Conservation (phyloP, 2,113 vertebrate species). For the Petaurus breviceps region DNA sequence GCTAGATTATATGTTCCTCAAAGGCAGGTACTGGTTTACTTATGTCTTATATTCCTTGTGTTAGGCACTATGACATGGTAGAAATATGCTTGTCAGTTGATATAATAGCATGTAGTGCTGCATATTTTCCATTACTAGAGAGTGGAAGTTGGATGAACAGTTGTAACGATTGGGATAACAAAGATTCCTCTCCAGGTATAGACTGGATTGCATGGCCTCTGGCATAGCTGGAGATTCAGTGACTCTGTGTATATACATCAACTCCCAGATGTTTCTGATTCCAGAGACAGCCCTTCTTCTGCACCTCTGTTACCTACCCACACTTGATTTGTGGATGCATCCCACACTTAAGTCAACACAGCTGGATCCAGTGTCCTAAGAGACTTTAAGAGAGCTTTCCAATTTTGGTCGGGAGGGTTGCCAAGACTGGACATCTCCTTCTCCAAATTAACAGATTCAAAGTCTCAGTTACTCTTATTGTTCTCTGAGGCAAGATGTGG, state of each 20-base stretch:
- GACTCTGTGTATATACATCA: neutral
- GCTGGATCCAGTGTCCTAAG: neutral
- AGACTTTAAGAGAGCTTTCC: neutral
- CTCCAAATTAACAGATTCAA: neutral
- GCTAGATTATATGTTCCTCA: neutral
- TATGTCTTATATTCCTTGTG: neutral
- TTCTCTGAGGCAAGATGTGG: neutral
- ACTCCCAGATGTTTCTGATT: neutral
- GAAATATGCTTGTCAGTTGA: neutral
- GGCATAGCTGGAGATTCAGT: neutral
- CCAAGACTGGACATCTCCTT: neutral
- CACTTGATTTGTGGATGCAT: neutral
- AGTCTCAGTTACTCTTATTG: neutral
- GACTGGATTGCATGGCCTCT: neutral
- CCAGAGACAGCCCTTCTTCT: neutral
- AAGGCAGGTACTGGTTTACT: neutral
- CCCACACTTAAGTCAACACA: neutral
- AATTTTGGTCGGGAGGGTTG: neutral
- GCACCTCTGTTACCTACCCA: neutral
- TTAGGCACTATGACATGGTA: neutral
- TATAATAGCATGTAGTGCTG: neutral
- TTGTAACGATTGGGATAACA: neutral
- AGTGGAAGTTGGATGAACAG: neutral
- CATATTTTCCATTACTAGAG: neutral
- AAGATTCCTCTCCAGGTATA: neutral